A percentile compares a stretch with the other conserved stretches of the same genome.
These are phyloP conservation scores for Drosophila fungiperda DNA, from an alignment of 2,888 invertebrate species.

Conservation along the genomic window DNA sequence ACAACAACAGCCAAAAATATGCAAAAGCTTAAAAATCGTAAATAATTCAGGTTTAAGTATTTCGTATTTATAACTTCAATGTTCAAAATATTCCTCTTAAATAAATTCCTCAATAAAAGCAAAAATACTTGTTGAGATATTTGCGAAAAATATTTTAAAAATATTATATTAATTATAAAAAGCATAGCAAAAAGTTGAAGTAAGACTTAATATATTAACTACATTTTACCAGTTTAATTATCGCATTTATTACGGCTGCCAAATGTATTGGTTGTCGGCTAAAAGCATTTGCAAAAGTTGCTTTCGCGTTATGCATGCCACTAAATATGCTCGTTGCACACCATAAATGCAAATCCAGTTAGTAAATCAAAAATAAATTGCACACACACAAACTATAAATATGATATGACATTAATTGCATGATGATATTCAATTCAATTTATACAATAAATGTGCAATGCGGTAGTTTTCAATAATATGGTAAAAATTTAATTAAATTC, in stretches of 20 bases:
- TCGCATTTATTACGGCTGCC: not conserved
- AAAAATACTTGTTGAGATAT: not conserved
- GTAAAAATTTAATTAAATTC: constrained; percentile 74
- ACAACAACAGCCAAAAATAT: constrained; percentile 29
- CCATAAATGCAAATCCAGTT: constrained; percentile 41
- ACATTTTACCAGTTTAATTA: not conserved
- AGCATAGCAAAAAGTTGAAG: not conserved
- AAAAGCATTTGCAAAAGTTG: not conserved
- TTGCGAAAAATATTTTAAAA: not conserved
- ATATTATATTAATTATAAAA: not conserved
- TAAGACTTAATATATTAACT: not conserved
- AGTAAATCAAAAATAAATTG: constrained; percentile 62
- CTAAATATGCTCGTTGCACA: not conserved
- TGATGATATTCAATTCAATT: constrained; percentile 4
- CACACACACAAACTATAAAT: constrained; percentile 31
- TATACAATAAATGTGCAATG: constrained; percentile 40
- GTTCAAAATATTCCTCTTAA: constrained; percentile 30
- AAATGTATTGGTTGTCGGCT: not conserved
- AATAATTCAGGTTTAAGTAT: constrained; percentile 9
- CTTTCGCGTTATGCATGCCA: not conserved
- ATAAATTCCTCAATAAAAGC: not conserved
- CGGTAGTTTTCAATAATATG: constrained; percentile 55
- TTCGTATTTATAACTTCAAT: constrained; percentile 61
- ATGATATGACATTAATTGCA: constrained; percentile 28
- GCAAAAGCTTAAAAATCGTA: constrained; percentile 57